Evolutionary conservation across 2,888 invertebrate genomes (phyloP), one percentile per base, ranked within the genome.

Genomic region (Fragum fragum): DNA sequence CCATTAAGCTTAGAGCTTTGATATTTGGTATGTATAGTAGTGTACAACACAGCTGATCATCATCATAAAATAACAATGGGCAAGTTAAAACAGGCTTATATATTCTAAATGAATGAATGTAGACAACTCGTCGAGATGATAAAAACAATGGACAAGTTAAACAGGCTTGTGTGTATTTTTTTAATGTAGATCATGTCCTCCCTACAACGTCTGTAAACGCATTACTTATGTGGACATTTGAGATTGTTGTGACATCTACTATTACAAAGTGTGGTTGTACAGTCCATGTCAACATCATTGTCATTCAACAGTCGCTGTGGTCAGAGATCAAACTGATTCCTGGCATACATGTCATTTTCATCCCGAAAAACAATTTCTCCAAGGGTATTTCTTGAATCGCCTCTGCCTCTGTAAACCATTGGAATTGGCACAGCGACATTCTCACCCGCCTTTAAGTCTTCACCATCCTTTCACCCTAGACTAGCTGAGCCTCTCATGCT

Each of bases 351-450:
- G 52, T 69, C 52, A 11, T 42, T 21, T 21, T 69, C 69, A 52
- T 69, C 47, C 14, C 28, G 26, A 52, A 47, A 23, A 26, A 69
- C 26, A 52, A 47, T 69, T 42, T 47, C 52, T 18, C 52, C 52
- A 69, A 69, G 69, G 39, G 36, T 66, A 29, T 66, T 66, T 47
- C 69, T 23, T 11, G 47, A 52, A 28, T 52, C 69, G n/a, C 69
- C 47, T 69, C 69, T 52, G 5, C 69, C 69, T 47, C 47, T 26
- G 14, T 69, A 11, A 26, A 69, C 69, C 28, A 28, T 52, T 16
- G 69, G 69, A 21, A 69, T 69, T 5, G 69, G 69, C 14, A 47
- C 52, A 69, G 69, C 69, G n/a, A 69, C 69, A 69, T 42, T 69
- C 14, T 47, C 69, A 52, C 47, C 69, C 6, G 23, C 26, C 39